Conservation (phyloP, 2,797 vertebrate genomes). For the Heteromormyrus szaboi region DNA sequence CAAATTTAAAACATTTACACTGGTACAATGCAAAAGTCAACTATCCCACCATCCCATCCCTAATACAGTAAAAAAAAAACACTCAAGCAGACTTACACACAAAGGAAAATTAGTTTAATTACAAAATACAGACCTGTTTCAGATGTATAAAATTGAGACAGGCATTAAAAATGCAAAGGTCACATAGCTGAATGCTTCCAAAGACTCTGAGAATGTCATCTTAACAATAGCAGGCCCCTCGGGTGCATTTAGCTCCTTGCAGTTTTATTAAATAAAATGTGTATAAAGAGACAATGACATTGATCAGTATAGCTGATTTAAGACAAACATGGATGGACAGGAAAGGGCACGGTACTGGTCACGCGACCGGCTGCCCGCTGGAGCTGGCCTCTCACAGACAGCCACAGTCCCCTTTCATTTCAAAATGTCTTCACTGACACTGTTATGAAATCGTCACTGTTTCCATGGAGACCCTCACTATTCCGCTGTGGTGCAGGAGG, state of each 20-base stretch:
- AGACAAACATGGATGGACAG: not conserved
- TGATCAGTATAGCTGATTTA: not conserved
- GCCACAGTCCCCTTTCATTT: not conserved
- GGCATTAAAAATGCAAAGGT: not conserved
- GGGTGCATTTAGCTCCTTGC: not conserved
- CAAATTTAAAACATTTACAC: not conserved
- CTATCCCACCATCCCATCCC: not conserved
- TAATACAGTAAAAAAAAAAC: not conserved
- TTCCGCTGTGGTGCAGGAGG: constrained; percentile 17
- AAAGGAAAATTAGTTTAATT: not conserved
- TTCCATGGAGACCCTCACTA: constrained; percentile 32
- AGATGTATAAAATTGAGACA: not conserved
- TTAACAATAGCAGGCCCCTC: not conserved
- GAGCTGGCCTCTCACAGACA: not conserved
- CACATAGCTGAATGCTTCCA: not conserved
- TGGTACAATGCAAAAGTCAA: not conserved
- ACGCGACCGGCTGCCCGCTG: not conserved
- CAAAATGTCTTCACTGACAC: constrained; percentile 26
- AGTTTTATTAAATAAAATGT: not conserved
- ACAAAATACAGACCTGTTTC: not conserved
- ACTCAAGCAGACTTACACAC: not conserved
- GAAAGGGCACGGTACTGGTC: not conserved
- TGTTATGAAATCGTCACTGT: constrained; percentile 39
- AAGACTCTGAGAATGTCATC: not conserved
- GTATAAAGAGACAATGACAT: not conserved